Evolutionary conservation across 2,888 invertebrate genomes (phyloP), one percentile per base, ranked within the genome.

Genomic region (Orthosia gothica): DNA sequence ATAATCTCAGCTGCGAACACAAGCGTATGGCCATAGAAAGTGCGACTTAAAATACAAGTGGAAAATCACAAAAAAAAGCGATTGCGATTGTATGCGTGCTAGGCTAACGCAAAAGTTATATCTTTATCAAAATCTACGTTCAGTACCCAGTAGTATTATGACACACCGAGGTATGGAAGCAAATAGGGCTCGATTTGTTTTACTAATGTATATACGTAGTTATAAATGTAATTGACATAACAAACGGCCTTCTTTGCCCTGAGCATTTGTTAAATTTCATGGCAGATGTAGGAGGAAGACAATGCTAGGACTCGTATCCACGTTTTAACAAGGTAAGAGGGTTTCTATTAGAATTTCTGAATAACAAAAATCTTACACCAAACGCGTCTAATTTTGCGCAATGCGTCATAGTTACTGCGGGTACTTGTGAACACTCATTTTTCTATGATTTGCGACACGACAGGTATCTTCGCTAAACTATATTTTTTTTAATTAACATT

Each of bases 31-130:
- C 79, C 64, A 11, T 59, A 32, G 49, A 47, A 57, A 67, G 15
- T 20, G 79, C 67, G 67, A 83, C 83, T 67, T 70, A 54, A 64
- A 78, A 78, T 67, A 59, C 11, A 16, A 71, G 40, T 16, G 3
- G 9, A 54, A 55, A 50, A 26, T 49, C 15, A 9, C 49, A 79
- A 74, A 70, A 16, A 11, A 57, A 54, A 49, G 40, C 67, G 62
- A 62, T 65, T 74, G 70, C 58, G 12, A 71, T 74, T 70, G 32
- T 72, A 63, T 54, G 59, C 49, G 63, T 50, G 40, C 26, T 63
- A 70, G 26, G 69, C 55, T 77, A 70, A 26, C 40, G 18, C 18
- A 45, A 20, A 59, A 40, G 26, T 18, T 20, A 15, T 32, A 49
- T 45, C 13, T 5, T 26, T 45, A 32, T 47, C 15, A 67, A 66